These are phyloP conservation scores for Entomobrya proxima DNA, from an alignment of 2,888 invertebrate species.

Conservation along the genomic window DNA sequence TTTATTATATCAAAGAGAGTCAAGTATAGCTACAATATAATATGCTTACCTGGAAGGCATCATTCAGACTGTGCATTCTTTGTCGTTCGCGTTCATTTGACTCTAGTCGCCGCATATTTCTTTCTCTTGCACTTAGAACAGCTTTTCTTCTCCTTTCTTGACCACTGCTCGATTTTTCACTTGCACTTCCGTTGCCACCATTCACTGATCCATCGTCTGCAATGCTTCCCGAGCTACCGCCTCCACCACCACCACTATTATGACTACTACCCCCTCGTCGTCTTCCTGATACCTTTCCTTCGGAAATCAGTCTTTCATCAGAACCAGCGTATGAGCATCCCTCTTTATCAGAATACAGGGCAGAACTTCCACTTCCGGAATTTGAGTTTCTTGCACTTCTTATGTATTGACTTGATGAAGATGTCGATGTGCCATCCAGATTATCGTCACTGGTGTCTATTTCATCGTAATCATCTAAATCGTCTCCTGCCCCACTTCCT, in stretches of 20 bases:
- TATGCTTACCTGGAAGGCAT: constrained; percentile 87
- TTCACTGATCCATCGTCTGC: constrained; percentile 68
- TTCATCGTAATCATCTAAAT: constrained; percentile 73
- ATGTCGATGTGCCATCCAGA: constrained; percentile 72
- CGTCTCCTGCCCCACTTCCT: constrained; percentile 70
- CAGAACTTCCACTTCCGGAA: constrained; percentile 67
- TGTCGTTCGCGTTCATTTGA: constrained; percentile 94
- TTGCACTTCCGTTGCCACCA: constrained; percentile 72
- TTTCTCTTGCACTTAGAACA: constrained; percentile 88
- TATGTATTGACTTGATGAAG: constrained; percentile 71
- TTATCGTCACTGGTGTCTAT: constrained; percentile 73
- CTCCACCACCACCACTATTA: constrained; percentile 28
- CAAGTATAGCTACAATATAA: no score
- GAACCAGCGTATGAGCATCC: constrained; percentile 52
- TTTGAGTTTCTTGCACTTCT: constrained; percentile 57
- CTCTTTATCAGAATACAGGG: constrained; percentile 51
- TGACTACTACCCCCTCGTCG: constrained; percentile 42
- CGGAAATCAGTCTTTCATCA: constrained; percentile 59
- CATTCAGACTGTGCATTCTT: constrained; percentile 94
- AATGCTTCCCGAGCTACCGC: constrained; percentile 51
- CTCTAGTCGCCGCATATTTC: constrained; percentile 90
- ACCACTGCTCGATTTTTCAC: constrained; percentile 73
- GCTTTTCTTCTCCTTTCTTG: constrained; percentile 80
- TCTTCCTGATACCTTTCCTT: constrained; percentile 46
- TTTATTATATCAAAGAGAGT: no score